A percentile compares a stretch with the other conserved stretches of the same genome.
Conservation (phyloP, 2,888 invertebrate species). For the Thecophora atra region DNA sequence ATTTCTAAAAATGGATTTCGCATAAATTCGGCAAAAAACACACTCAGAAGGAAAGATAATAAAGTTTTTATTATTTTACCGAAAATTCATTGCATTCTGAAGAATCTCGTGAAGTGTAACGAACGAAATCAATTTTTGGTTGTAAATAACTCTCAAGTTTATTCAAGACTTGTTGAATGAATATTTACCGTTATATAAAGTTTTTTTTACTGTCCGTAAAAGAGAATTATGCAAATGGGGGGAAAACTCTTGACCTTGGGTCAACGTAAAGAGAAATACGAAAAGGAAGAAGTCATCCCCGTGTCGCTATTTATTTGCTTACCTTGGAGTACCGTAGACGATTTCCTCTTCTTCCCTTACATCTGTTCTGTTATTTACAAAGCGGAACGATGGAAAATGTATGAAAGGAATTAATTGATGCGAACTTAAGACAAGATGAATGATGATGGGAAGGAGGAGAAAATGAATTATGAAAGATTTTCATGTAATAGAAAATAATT, state of each 20-base stretch:
- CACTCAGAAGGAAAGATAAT: too few relatives aligned
- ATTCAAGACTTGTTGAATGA: background rate
- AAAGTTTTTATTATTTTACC: too few relatives aligned
- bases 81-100: background rate
- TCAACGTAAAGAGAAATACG: background rate
- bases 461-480: background rate
- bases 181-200: background rate
- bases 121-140: slow-evolving; percentile 14
- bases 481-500: slow-evolving; percentile 8
- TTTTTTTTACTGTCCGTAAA: background rate
- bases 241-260: slow-evolving; percentile 30
- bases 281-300: background rate
- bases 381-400: too few relatives aligned
- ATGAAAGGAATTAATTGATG: too few relatives aligned
- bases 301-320: too few relatives aligned
- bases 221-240: slow-evolving; percentile 1
- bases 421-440: background rate
- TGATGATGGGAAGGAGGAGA: background rate
- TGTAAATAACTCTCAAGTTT: background rate
- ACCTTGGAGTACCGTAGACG: too few relatives aligned
- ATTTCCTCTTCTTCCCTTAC: too few relatives aligned
- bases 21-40: too few relatives aligned
- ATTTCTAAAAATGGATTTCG: too few relatives aligned
- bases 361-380: too few relatives aligned
- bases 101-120: background rate